Conservation (phyloP, 2,113 vertebrate genomes). For the Pseudopodoces humilis region DNA sequence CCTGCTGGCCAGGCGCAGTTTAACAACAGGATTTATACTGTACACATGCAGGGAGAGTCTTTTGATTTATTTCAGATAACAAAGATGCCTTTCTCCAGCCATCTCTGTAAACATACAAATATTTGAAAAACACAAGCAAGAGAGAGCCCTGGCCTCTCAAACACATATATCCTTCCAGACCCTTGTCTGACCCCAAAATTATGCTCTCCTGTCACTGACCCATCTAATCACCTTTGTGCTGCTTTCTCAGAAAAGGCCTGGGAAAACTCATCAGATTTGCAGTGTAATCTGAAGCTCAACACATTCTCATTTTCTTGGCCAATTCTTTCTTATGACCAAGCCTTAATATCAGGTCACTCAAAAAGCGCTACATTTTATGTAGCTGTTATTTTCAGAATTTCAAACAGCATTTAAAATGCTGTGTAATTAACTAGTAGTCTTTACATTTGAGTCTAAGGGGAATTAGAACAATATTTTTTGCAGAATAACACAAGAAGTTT, state of each 20-base stretch:
- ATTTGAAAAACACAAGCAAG: constrained; percentile 11
- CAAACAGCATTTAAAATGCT: not conserved
- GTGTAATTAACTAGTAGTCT: not conserved
- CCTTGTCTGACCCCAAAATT: constrained; percentile 47
- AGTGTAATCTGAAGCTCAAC: constrained; percentile 39
- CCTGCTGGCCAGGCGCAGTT: not conserved
- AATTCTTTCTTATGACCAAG: constrained; percentile 14
- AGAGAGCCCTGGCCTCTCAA: not conserved
- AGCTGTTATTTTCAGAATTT: not conserved
- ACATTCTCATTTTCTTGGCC: constrained; percentile 12
- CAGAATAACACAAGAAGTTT: constrained; percentile 45
- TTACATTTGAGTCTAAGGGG: not conserved
- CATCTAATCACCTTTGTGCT: constrained; percentile 55
- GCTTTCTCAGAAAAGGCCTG: constrained; percentile 35
- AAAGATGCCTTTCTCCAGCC: not conserved
- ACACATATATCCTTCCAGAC: constrained; percentile 27
- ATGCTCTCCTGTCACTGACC: constrained; percentile 25
- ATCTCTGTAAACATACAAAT: not conserved
- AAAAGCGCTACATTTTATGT: not conserved
- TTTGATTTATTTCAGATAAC: constrained; percentile 24
- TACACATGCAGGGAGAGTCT: not conserved
- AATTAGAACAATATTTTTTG: constrained; percentile 11
- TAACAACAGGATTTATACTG: constrained; percentile 10
- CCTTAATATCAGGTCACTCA: not conserved
- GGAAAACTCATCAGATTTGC: constrained; percentile 41